Conservation (phyloP, 2,797 vertebrate genomes). For the Pseudomugil gertrudae region DNA sequence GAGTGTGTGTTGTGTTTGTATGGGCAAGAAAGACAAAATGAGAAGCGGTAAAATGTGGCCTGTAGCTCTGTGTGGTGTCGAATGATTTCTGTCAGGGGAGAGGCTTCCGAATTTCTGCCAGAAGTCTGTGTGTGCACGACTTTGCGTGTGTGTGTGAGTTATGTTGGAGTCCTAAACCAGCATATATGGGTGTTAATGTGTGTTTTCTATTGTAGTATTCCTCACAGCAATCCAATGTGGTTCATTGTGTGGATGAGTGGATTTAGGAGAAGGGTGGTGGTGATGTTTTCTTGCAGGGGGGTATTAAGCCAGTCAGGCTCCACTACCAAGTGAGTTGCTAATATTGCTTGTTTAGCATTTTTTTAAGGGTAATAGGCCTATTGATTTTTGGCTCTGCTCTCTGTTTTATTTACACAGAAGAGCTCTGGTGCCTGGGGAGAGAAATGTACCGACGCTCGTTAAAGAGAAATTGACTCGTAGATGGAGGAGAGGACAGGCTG, state of each 20-base stretch:
- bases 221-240: slow-evolving; percentile 28
- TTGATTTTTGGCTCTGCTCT: slow-evolving; percentile 89
- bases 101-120: slow-evolving; percentile 62
- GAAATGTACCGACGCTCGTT: slow-evolving; percentile 83
- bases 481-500: slow-evolving; percentile 54
- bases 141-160: slow-evolving; percentile 3
- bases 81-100: slow-evolving; percentile 66
- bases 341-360: slow-evolving; percentile 99
- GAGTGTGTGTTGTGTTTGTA: slow-evolving; percentile 32
- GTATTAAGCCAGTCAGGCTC: slow-evolving; percentile 76
- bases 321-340: slow-evolving; percentile 91
- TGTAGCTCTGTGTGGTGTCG: slow-evolving; percentile 57
- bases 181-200: slow-evolving; percentile 44
- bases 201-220: slow-evolving; percentile 40
- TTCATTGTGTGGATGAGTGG: slow-evolving; percentile 45
- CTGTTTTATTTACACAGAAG: slow-evolving; percentile 91
- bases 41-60: slow-evolving; percentile 54
- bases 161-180: slow-evolving; percentile 6
- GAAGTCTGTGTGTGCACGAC: slow-evolving; percentile 19
- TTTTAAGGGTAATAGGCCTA: slow-evolving; percentile 95
- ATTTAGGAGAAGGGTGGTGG: slow-evolving; percentile 31
- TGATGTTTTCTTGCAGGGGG: slow-evolving; percentile 8
- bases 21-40: slow-evolving; percentile 43
- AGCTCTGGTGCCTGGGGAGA: slow-evolving; percentile 84
- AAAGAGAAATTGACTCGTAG: slow-evolving; percentile 94